Base-by-base conservation (phyloP, 2,113 vertebrate genomes). In the Callospermophilus lateralis region DNA sequence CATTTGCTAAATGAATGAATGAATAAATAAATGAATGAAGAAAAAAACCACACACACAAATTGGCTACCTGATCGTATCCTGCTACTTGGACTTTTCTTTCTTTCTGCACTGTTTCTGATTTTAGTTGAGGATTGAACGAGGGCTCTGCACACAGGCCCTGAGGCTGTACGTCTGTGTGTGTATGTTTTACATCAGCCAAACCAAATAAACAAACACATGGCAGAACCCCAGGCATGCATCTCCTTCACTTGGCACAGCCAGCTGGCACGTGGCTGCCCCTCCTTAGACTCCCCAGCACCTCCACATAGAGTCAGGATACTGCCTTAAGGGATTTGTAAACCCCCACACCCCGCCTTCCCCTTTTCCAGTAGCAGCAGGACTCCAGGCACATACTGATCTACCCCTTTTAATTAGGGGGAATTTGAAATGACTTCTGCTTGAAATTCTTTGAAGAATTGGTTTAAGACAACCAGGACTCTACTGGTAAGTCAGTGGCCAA, bases 151-250 rank as follows among this genome's bases (percentile, higher is more conserved):
- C 95, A 96, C 65, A 80, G 93, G 86, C 96, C 97, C 95, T 5
- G 95, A 86, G 97, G 97, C 97, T 95, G 63, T 93, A 81, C 95
- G 91, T 81, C 89, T 97, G 91, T 90, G 92, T 97, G 93, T 96
- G 93, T 97, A 93, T 97, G 95, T 96, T 97, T 97, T 96, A 96
- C 89, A 95, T 96, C 96, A 97, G 97, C 97, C 96, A 98, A 98
- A 97, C 93, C 97, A 98, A 98, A 98, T 96, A 98, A 98, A 97
- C 97, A 97, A 97, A 98, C 97, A 97, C 97, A 97, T 98, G 97
- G 96, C 95, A 86, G 96, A 98, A 96, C 96, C 97, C 95, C 93
- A 96, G 96, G 96, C 96, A 2, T 84, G 96, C 37, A 61, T 95
- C 96, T 97, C 92, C 93, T 45, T 51, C 79, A 80, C 96, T 98